Evolutionary conservation across 2,888 invertebrate species (phyloP), one percentile per base, ranked within the genome.

Genomic region (Anticlea derivata): DNA sequence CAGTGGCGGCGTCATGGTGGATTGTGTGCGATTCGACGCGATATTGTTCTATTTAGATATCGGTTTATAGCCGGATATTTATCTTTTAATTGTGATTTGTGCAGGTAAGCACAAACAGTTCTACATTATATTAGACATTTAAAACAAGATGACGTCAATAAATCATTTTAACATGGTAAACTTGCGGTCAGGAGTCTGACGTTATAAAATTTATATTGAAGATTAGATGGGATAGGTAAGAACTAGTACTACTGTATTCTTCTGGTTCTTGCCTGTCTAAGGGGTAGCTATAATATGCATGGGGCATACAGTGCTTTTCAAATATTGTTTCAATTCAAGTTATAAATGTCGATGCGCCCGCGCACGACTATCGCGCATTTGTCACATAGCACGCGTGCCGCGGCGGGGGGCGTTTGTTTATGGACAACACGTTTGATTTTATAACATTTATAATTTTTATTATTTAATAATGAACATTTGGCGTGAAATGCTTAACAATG

Each of bases 41-140:
- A 63, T 63, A 68, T 69, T 70, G 71, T 65, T 71, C 70, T 72
- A 70, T 69, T 71, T 73, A 66, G 55, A 67, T 64, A 53, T 57
- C 44, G 51, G 29, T 66, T 58, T 58, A 54, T 54, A 43, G 34
- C 20, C 29, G 46, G 46, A 49, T 38, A 45, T 57, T 53, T 48
- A 52, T 48, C 34, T 53, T 53, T 45, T 58, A 56, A 62, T 56
- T 49, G 53, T 41, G 44, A 49, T 49, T 55, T 49, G 41, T 58
- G 51, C 43, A 49, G 47, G 46, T 43, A 54, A 34, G 33, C 33
- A 8, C 26, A 20, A 34, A 26, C 11, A 11, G 39, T n/a, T 13
- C 8, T 13, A 23, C 7, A 40, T 23, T 17, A 8, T 17, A 17
- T 17, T 17, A 3, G 2, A 17, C 4, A 17, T 17, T 17, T 17